These are phyloP conservation scores for Pachycephus smyrnensis DNA, from an alignment of 2,888 invertebrate species.

Conservation along the genomic window DNA sequence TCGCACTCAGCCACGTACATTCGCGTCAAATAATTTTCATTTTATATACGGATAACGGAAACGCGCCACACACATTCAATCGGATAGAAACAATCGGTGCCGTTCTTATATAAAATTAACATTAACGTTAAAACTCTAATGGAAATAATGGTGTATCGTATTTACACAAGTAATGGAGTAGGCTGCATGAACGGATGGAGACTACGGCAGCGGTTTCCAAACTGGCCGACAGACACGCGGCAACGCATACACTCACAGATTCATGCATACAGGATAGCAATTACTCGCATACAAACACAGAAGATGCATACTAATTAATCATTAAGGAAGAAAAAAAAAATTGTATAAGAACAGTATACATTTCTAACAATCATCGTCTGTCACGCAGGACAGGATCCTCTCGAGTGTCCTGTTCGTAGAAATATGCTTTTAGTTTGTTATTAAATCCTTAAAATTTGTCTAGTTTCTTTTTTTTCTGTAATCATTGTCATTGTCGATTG, in stretches of 20 bases:
- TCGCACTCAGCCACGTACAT: background rate
- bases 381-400: background rate
- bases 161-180: conserved; percentile 25
- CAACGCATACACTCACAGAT: background rate
- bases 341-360: background rate
- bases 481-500: background rate
- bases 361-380: background rate
- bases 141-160: conserved; percentile 34
- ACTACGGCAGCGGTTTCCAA: background rate
- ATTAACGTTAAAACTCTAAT: conserved; percentile 31
- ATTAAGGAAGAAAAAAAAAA: background rate
- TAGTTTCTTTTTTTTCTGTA: background rate
- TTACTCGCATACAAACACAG: background rate
- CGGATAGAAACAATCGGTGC: background rate
- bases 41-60: conserved; percentile 15
- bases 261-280: background rate
- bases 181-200: background rate
- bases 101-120: conserved; percentile 20
- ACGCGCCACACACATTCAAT: conserved; percentile 11
- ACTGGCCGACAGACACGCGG: background rate
- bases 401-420: background rate
- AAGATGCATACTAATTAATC: background rate
- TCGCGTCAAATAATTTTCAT: background rate
- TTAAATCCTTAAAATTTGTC: background rate
- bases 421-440: background rate